phyloP scores from a whole-genome alignment of 2,113 vertebrate genomes.

The Phalacrocorax aristotelis region DNA sequence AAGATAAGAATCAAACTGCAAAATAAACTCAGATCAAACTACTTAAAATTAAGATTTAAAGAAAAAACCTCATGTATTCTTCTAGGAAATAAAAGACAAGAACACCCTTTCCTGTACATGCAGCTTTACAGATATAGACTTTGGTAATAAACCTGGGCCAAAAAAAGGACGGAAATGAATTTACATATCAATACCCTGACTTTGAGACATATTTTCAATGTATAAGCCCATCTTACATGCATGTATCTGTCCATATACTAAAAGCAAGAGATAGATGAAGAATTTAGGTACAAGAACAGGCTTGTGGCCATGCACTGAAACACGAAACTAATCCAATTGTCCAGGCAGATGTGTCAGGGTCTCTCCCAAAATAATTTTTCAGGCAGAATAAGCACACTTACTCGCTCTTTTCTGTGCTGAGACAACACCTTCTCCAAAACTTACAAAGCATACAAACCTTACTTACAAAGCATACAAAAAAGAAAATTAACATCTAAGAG shows the following conservation, averaged over 20 bases:
- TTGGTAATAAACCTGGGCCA: neutral
- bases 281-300: neutral
- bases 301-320: neutral
- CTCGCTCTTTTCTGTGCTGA: neutral
- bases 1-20: neutral
- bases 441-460: neutral
- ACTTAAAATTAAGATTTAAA: neutral
- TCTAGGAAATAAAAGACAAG: neutral
- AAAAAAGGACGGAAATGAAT: neutral
- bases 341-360: neutral
- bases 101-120: neutral
- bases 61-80: neutral
- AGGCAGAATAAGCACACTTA: neutral
- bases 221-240: neutral
- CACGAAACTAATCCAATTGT: neutral
- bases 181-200: neutral
- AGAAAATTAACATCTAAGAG: neutral
- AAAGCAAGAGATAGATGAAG: neutral
- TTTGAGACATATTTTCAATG: neutral
- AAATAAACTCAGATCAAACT: neutral
- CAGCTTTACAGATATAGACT: neutral
- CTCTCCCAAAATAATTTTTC: neutral
- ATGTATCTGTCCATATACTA: neutral
- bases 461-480: neutral
- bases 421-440: neutral